Evolutionary conservation across 2,113 vertebrate genomes (phyloP), one percentile per base, ranked within the genome.

Genomic region (Ctenomys sociabilis): DNA sequence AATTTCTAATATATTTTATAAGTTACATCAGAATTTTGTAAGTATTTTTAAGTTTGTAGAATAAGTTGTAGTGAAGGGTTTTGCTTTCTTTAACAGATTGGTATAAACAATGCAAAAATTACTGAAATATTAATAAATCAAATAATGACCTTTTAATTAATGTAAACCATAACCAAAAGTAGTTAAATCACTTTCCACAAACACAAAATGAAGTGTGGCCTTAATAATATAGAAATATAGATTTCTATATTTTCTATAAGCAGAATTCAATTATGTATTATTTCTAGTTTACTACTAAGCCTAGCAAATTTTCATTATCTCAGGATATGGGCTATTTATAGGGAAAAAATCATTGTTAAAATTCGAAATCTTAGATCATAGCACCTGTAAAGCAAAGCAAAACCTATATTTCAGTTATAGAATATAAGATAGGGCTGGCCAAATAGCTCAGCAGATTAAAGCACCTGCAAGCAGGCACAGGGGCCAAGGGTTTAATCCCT

Each of bases 71-170:
- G 1, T 61, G 57, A 30, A 73, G 16, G 14, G n/a, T 70, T 64
- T 64, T 85, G 75, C 0, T 57, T 88, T 83, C 68, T 92, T 90
- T 22, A 66, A 54, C n/a, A 89, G 32, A 45, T 24, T 70, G 11
- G 6, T 10, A 0, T 75, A 92, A 90, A 75, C 83, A 64, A 80
- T 7, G 28, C 35, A 93, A 91, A 85, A 90, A 93, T 49, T 26
- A 75, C 32, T 64, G 94, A 95, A 94, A 9, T 22, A 94, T 3
- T 77, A 85, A 19, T 24, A 95, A 12, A 92, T 7, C 2, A 91
- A 97, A 96, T 66, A 49, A 80, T 45, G 91, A 54, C 13, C 52
- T 14, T 95, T 95, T 91, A 80, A 94, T 92, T 90, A 89, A 91
- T 83, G 70, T 84, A 88, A 35, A 88, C 4, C 16, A 28, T 22